Conservation (phyloP, 2,113 vertebrate genomes). For the Myotis yumanensis region DNA sequence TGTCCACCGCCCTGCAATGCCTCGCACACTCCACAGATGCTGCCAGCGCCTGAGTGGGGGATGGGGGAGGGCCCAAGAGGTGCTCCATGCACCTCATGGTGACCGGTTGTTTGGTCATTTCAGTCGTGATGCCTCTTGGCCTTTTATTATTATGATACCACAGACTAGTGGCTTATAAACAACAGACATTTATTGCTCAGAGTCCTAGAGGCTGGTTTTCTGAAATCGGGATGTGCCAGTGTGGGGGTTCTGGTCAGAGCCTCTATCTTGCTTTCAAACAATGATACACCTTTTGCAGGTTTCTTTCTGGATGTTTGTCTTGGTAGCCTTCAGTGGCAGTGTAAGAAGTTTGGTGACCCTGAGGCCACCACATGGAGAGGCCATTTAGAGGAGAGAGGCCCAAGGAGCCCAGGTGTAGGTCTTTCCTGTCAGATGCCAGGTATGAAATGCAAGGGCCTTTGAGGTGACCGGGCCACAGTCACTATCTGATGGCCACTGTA, state of each 20-base stretch:
- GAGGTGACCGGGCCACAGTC: background rate
- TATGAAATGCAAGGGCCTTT: background rate
- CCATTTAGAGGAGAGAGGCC: background rate
- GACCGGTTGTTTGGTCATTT: no score
- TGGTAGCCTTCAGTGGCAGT: background rate
- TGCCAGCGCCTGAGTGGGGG: fast-evolving
- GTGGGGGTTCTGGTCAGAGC: background rate
- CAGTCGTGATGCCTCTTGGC: no score
- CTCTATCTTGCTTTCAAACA: background rate
- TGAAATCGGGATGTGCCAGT: background rate
- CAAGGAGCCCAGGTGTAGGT: background rate
- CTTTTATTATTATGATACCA: background rate
- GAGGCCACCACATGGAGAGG: background rate
- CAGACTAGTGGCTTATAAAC: background rate
- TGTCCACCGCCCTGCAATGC: no score
- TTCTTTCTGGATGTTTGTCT: background rate
- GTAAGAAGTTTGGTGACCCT: background rate
- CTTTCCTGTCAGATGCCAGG: background rate
- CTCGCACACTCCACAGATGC: no score
- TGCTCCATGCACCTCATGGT: no score
- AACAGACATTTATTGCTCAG: background rate
- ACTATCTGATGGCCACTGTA: fast-evolving
- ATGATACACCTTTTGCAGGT: background rate
- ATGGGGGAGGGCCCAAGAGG: no score
- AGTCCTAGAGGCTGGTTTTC: background rate